Evolutionary conservation across 2,113 vertebrate species (phyloP).

Genomic region (Oplegnathus fasciatus): DNA sequence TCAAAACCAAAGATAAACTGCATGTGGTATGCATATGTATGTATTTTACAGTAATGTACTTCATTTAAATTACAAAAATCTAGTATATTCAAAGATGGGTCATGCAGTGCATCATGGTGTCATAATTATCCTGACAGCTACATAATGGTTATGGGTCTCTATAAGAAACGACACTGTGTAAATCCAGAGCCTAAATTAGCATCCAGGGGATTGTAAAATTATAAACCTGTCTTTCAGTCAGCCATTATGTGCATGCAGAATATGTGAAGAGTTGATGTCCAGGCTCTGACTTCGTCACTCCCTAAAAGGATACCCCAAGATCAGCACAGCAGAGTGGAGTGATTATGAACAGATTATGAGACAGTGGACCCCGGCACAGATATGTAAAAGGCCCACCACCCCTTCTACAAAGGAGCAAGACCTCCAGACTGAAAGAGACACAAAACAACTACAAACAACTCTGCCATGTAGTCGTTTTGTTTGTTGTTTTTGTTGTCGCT

Average conservation of each 20-base stretch:
- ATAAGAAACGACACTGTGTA: background rate
- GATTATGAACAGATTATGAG: background rate
- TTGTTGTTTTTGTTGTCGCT: too few species aligned
- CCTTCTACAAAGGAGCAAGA: background rate
- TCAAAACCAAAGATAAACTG: background rate
- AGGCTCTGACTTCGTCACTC: background rate
- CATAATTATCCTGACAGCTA: constrained; percentile 17
- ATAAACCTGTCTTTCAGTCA: background rate
- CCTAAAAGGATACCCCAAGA: background rate
- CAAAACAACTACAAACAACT: background rate
- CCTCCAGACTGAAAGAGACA: background rate
- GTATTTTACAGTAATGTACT: background rate
- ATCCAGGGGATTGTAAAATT: constrained; percentile 8
- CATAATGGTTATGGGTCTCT: background rate
- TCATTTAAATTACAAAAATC: background rate
- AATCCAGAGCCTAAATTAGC: constrained; percentile 14
- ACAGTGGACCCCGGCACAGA: background rate
- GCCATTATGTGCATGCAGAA: background rate
- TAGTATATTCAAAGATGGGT: background rate
- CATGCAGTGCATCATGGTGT: background rate
- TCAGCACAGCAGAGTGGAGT: background rate
- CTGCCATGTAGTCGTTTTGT: too few species aligned
- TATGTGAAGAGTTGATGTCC: background rate
- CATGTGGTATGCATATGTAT: background rate
- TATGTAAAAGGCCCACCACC: too few species aligned